phyloP scores from a whole-genome alignment of 92 coral and sea anemone species.

The Epizoanthus scotinus region DNA sequence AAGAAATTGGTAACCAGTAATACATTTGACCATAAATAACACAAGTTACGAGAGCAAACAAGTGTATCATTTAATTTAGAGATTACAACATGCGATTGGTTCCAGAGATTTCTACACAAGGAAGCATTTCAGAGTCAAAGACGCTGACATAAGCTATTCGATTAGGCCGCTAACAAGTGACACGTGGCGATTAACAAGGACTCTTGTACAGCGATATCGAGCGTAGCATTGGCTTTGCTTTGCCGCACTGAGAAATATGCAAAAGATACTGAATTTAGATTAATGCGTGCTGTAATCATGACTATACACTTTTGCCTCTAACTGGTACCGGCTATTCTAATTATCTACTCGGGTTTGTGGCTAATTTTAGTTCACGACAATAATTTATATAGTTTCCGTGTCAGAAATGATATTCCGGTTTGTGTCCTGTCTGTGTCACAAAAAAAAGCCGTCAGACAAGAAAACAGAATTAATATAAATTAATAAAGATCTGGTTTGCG shows the following conservation, averaged over 20 bases:
- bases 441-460: too few relatives aligned
- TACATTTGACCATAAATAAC: neutral
- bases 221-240: neutral
- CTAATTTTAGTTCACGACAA: slow-evolving; percentile 32
- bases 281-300: slow-evolving; percentile 2
- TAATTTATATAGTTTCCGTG: slow-evolving; percentile 7
- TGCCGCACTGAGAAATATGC: neutral
- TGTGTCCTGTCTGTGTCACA: too few relatives aligned
- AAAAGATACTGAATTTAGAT: neutral
- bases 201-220: neutral
- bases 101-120: neutral
- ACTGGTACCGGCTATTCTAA: neutral
- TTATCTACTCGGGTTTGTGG: neutral
- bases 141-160: neutral
- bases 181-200: slow-evolving; percentile 17
- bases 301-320: slow-evolving; percentile 2
- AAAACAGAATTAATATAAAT: too few relatives aligned
- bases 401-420: too few relatives aligned
- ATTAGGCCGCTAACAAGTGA: neutral
- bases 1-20: neutral
- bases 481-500: too few relatives aligned
- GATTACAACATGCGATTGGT: neutral
- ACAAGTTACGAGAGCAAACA: neutral
- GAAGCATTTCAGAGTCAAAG: neutral
- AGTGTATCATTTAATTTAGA: neutral